Base-by-base conservation (phyloP, 2,797 vertebrate genomes). In the Anguilla obscura region DNA sequence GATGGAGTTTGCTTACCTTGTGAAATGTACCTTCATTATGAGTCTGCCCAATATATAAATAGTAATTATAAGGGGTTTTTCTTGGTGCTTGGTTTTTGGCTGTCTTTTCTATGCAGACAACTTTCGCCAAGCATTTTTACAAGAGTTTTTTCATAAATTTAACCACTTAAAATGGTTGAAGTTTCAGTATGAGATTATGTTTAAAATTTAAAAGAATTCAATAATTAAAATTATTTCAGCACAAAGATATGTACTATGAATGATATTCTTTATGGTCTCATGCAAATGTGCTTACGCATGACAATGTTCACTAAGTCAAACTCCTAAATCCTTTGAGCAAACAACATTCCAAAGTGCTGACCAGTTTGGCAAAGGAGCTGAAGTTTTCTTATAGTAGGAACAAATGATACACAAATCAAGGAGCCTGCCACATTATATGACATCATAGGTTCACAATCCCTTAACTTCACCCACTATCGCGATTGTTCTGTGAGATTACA, bases 271-370 rank as follows among this genome's bases (percentile, higher is more conserved):
- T n/a, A 24, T n/a, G n/a, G 10, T 24, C 21, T n/a, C 24, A 63
- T 63, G 18, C 4, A 69, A 69, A 69, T 69, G 63, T 69, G 24
- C 63, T 69, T 69, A n/a, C 21, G 24, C 21, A 7, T 69, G 21
- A 27, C 24, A 69, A 69, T 69, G 24, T 27, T 9, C 1, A 16
- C 69, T 8, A 74, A 33, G 69, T 36, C 69, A 74, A 74, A 74
- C 69, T 74, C 9, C 30, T 2, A 74, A 74, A 74, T 74, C 69
- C 12, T 74, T 33, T 30, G 69, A 74, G 9, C 0, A n/a, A 69
- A 69, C 63, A 69, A 69, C 63, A 69, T 69, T 69, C 63, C 63
- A 74, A 74, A 74, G 69, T 16, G 14, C 18, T 74, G 69, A 74
- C 27, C 16, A 2, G 30, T 74, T 74, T 30, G 69, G 27, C 69